Evolutionary conservation across 2,888 invertebrate species (phyloP).

Genomic region (Malachius bipustulatus): DNA sequence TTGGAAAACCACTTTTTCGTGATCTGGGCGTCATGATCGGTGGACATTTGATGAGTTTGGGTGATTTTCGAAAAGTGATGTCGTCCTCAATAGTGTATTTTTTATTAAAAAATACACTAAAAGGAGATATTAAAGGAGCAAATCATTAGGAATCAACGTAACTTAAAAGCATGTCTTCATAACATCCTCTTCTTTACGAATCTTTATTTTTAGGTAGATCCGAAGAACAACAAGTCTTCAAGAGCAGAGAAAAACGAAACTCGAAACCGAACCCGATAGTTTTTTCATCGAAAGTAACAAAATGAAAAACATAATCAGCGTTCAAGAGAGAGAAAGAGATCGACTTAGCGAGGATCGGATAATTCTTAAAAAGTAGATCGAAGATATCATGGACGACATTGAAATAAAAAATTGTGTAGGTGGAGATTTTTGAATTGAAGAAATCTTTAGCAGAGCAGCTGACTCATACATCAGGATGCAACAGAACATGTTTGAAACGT

Average conservation of each 20-base stretch:
- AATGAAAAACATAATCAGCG: slow-evolving; percentile 48
- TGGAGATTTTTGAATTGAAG: slow-evolving; percentile 58
- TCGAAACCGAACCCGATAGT: slow-evolving; percentile 55
- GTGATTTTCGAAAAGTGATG: too few relatives aligned
- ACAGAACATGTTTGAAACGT: slow-evolving; percentile 61
- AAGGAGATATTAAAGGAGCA: too few relatives aligned
- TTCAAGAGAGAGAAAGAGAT: slow-evolving; percentile 48
- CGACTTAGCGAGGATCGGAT: slow-evolving; percentile 51
- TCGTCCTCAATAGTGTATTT: too few relatives aligned
- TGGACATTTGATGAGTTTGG: too few relatives aligned
- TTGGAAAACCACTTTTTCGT: too few relatives aligned
- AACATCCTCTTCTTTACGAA: too few relatives aligned
- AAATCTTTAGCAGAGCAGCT: slow-evolving; percentile 56
- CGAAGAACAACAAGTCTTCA: too few relatives aligned
- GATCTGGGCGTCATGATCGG: too few relatives aligned
- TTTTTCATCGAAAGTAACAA: slow-evolving; percentile 47
- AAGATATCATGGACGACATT: slow-evolving; percentile 44
- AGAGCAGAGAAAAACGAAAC: slow-evolving; percentile 53
- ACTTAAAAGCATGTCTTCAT: too few relatives aligned
- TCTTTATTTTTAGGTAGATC: too few relatives aligned
- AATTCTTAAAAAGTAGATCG: slow-evolving; percentile 51
- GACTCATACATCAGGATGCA: slow-evolving; percentile 46
- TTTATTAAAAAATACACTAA: too few relatives aligned
- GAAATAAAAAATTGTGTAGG: slow-evolving; percentile 41
- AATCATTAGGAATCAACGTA: too few relatives aligned